Conservation (phyloP, 2,888 invertebrate species). For the Octodonta nipae region DNA sequence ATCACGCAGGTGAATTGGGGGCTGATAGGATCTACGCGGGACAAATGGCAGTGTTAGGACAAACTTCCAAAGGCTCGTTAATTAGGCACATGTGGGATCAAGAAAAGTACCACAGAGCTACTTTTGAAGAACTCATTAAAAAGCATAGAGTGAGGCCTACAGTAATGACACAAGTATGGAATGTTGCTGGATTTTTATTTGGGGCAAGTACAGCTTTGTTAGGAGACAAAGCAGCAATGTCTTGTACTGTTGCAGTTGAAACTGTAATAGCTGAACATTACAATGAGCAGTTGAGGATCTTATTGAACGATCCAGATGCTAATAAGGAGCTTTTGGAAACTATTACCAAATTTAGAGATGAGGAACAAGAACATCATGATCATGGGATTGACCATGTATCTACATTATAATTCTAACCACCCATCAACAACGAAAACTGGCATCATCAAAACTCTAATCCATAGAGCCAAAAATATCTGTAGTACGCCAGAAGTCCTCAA, state of each 20-base stretch:
- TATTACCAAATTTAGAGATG: conserved; percentile 84
- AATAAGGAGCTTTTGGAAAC: conserved; percentile 65
- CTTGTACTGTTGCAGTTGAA: conserved; percentile 98
- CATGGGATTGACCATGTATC: conserved; percentile 80
- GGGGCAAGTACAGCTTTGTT: conserved; percentile 75
- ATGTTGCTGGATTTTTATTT: conserved; percentile 79
- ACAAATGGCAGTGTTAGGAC: conserved; percentile 82
- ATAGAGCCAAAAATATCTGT: too few species aligned
- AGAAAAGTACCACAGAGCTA: conserved; percentile 79
- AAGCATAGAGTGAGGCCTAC: conserved; percentile 86
- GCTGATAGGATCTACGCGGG: conserved; percentile 97
- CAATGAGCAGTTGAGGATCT: conserved; percentile 81
- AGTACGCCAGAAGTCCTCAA: too few species aligned
- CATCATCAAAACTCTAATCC: too few species aligned
- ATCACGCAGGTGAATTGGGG: conserved; percentile 96
- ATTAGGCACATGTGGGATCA: conserved; percentile 98
- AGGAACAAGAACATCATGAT: conserved; percentile 96
- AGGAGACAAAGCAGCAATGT: conserved; percentile 97
- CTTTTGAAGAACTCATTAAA: conserved; percentile 79
- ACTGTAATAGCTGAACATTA: conserved; percentile 96
- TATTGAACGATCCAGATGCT: conserved; percentile 53
- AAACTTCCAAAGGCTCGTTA: conserved; percentile 60
- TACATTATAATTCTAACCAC: too few species aligned
- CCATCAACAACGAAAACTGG: too few species aligned
- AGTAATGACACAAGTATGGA: conserved; percentile 82